Evolutionary conservation across 2,888 invertebrate species (phyloP).

Genomic region (Epinotia nisella): DNA sequence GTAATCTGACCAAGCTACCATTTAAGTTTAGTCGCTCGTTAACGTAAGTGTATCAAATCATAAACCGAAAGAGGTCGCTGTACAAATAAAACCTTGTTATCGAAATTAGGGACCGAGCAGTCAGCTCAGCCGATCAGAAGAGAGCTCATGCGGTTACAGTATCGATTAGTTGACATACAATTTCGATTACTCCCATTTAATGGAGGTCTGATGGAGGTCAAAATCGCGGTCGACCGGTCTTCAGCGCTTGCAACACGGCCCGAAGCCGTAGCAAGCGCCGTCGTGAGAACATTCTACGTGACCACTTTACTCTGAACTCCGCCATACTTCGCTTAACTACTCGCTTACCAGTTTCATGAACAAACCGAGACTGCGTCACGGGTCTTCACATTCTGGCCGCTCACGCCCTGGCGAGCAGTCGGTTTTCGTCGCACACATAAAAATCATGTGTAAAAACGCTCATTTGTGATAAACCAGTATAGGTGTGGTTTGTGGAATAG

Average conservation of each 20-base stretch:
- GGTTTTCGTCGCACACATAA: slow-evolving; percentile 64
- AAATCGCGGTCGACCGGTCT: slow-evolving; percentile 71
- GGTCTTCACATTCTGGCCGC: slow-evolving; percentile 53
- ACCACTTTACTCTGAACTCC: slow-evolving; percentile 60
- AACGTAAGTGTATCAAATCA: slow-evolving; percentile 41
- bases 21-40: slow-evolving; percentile 39
- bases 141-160: slow-evolving; percentile 15
- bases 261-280: slow-evolving; percentile 71
- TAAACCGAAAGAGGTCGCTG: slow-evolving; percentile 41
- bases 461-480: slow-evolving; percentile 71
- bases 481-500: slow-evolving; percentile 75
- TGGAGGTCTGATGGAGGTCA: slow-evolving; percentile 65
- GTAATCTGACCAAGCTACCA: slow-evolving; percentile 32
- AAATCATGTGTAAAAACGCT: slow-evolving; percentile 69
- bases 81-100: slow-evolving; percentile 38
- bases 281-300: slow-evolving; percentile 74
- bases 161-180: slow-evolving; percentile 42
- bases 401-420: slow-evolving; percentile 48
- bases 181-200: slow-evolving; percentile 53
- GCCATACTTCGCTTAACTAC: slow-evolving; percentile 51
- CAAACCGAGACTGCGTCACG: slow-evolving; percentile 47
- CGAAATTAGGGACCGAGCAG: slow-evolving; percentile 13
- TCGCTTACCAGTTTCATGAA: slow-evolving; percentile 47
- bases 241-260: slow-evolving; percentile 68
- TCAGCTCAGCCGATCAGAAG: slow-evolving; percentile 9